Percentiles rank a stretch among this genome's conserved stretches.
These are phyloP conservation scores for Carassius auratus DNA, from an alignment of 2,113 vertebrate genomes.

Conservation along the genomic window DNA sequence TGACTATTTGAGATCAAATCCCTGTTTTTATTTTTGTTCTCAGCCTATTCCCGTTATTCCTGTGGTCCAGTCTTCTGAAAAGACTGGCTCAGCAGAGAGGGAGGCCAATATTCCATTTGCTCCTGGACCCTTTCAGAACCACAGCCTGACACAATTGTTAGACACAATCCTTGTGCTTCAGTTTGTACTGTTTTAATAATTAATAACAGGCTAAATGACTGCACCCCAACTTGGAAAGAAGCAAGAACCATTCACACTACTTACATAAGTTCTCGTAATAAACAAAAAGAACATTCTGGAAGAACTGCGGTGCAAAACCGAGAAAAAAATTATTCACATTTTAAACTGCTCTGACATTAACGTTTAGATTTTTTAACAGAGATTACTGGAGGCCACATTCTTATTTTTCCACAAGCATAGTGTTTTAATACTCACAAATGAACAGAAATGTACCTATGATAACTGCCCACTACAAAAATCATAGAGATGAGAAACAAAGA, in stretches of 20 bases:
- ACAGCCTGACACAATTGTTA: slow-evolving; percentile 55
- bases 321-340: neutral
- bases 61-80: slow-evolving; percentile 17
- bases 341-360: neutral
- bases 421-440: slow-evolving; percentile 54
- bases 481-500: slow-evolving; percentile 47
- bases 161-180: slow-evolving; percentile 16
- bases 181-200: neutral
- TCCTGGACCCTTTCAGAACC: slow-evolving; percentile 50
- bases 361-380: slow-evolving; percentile 47
- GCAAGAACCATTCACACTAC: neutral
- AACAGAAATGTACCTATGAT: slow-evolving; percentile 42
- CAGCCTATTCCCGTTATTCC: slow-evolving; percentile 64
- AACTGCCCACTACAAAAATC: slow-evolving; percentile 1
- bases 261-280: neutral
- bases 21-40: slow-evolving; percentile 26
- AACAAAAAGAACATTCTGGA: neutral
- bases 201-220: neutral
- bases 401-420: slow-evolving; percentile 57
- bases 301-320: neutral
- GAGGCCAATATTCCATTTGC: slow-evolving; percentile 41
- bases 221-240: neutral
- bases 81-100: slow-evolving; percentile 18
- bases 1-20: neutral
- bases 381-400: slow-evolving; percentile 47